Percentiles rank a stretch among this genome's conserved stretches.
Conservation (phyloP, 1,140 invertebrate species). For the Battus philenor region DNA sequence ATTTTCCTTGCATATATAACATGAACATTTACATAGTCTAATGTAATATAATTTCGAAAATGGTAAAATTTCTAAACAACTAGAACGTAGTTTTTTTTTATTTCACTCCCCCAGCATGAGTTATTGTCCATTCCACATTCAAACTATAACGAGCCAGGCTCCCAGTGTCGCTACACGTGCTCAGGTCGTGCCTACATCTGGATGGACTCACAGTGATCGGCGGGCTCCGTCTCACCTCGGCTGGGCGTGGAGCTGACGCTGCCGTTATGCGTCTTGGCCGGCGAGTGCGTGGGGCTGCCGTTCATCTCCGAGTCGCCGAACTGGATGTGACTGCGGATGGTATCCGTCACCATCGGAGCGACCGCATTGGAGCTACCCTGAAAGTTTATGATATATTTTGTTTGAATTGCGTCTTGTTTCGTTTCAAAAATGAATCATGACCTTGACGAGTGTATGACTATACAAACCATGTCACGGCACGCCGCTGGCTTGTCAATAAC, state of each 20-base stretch:
- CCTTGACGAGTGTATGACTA: too few relatives aligned
- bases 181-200: slow-evolving; percentile 58
- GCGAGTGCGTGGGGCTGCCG: slow-evolving; percentile 50
- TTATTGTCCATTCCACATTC: slow-evolving; percentile 20
- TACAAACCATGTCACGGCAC: too few relatives aligned
- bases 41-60: too few relatives aligned
- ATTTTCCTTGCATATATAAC: too few relatives aligned
- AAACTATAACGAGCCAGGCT: slow-evolving; percentile 5
- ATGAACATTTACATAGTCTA: too few relatives aligned
- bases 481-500: too few relatives aligned
- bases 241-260: slow-evolving; percentile 61
- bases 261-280: slow-evolving; percentile 52
- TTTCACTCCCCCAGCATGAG: too few relatives aligned
- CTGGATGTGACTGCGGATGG: slow-evolving; percentile 67
- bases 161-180: slow-evolving; percentile 33
- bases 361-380: slow-evolving; percentile 42
- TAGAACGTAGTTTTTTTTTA: too few relatives aligned
- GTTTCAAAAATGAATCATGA: too few relatives aligned
- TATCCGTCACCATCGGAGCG: slow-evolving; percentile 63
- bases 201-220: slow-evolving; percentile 65
- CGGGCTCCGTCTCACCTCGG: slow-evolving; percentile 66
- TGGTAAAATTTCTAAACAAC: too few relatives aligned
- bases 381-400: slow-evolving; percentile 30
- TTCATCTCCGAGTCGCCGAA: slow-evolving; percentile 58
- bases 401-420: too few relatives aligned